phyloP scores from a whole-genome alignment of 2,113 vertebrate genomes.

The Delphinus delphis region DNA sequence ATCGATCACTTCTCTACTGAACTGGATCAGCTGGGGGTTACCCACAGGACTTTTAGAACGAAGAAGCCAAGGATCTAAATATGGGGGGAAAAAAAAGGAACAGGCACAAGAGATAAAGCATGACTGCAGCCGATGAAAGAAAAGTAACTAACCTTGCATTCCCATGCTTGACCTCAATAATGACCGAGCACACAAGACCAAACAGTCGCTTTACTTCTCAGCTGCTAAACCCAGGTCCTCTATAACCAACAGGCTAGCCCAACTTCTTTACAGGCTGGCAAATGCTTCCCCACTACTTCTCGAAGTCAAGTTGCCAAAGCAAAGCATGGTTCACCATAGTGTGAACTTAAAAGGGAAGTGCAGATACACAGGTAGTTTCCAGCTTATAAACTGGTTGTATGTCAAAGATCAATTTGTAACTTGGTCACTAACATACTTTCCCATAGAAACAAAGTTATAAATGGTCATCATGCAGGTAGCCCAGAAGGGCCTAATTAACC shows the following conservation, averaged over 20 bases:
- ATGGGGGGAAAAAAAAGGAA: not conserved
- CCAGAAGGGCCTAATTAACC: not conserved
- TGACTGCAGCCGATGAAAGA: not conserved
- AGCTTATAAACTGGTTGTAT: not conserved
- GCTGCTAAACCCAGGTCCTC: not conserved
- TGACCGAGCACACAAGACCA: not conserved
- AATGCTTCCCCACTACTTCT: not conserved
- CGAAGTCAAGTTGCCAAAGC: not conserved
- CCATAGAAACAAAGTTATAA: not conserved
- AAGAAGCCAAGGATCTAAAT: conserved; percentile 93
- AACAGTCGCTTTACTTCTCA: not conserved
- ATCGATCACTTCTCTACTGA: conserved; percentile 97
- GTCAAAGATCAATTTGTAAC: conserved; percentile 4
- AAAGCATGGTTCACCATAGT: not conserved
- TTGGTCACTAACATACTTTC: not conserved
- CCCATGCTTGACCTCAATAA: not conserved
- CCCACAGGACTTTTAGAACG: conserved; percentile 97
- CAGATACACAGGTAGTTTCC: not conserved
- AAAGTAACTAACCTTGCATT: not conserved
- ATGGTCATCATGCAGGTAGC: not conserved
- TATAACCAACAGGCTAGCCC: not conserved
- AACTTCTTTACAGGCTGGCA: not conserved
- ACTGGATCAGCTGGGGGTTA: conserved; percentile 97
- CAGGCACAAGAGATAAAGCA: not conserved
- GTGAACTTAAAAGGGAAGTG: not conserved